Percentiles rank a stretch among this genome's conserved stretches.
Evolutionary conservation across 2,113 vertebrate genomes (phyloP).

Genomic region (Chloropsis cyanopogon): DNA sequence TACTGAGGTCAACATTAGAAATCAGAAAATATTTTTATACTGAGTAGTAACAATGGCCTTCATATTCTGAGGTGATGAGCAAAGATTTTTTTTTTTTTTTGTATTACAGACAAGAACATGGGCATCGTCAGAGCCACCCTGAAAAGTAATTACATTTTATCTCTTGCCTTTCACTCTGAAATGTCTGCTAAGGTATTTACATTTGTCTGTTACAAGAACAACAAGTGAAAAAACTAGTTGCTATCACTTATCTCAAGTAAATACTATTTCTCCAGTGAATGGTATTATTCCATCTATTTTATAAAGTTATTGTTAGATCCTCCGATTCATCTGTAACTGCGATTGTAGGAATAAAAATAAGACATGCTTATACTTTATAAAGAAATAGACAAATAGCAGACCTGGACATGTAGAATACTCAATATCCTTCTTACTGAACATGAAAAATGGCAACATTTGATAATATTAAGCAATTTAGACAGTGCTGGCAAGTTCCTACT

Average conservation of each 20-base stretch:
- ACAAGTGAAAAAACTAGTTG: conserved; percentile 45
- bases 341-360: conserved; percentile 32
- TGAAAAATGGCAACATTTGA: conserved; percentile 60
- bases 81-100: not conserved
- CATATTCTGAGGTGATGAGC: conserved; percentile 7
- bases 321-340: not conserved
- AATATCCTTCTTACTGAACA: conserved; percentile 40
- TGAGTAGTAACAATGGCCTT: conserved; percentile 24
- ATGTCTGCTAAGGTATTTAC: conserved; percentile 47
- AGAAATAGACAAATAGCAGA: conserved; percentile 36
- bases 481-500: conserved; percentile 63
- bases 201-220: conserved; percentile 54
- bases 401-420: not conserved
- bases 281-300: conserved; percentile 29
- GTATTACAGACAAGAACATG: conserved; percentile 20
- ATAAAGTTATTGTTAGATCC: conserved; percentile 43
- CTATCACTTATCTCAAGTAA: conserved; percentile 50
- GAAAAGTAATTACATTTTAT: conserved; percentile 67
- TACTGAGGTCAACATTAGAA: conserved; percentile 22
- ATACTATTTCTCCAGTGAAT: conserved; percentile 29
- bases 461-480: conserved; percentile 69
- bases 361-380: not conserved
- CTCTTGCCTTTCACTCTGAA: conserved; percentile 55
- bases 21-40: conserved; percentile 8
- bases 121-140: conserved; percentile 10